These are phyloP conservation scores for Hetaerina titia DNA, from an alignment of 2,888 invertebrate species.

Conservation along the genomic window DNA sequence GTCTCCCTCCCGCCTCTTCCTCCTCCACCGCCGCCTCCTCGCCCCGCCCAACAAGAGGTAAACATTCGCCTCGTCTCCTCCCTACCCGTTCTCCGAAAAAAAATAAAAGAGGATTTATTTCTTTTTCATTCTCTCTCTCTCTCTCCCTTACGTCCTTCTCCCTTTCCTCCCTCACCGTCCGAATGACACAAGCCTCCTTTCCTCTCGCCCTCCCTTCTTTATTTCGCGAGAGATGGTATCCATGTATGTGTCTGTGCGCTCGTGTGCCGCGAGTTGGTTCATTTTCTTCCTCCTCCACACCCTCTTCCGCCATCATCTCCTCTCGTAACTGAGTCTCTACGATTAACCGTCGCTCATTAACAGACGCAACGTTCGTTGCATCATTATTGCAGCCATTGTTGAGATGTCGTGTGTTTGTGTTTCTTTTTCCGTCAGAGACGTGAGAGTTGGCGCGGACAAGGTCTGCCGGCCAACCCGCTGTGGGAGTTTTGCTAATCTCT, in stretches of 20 bases:
- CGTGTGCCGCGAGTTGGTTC: background rate
- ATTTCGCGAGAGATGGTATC: background rate
- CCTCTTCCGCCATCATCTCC: background rate
- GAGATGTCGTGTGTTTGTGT: background rate
- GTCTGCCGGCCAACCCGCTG: background rate
- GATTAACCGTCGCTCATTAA: background rate
- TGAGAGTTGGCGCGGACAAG: background rate
- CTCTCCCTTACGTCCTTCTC: background rate
- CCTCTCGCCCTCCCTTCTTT: background rate
- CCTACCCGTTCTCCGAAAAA: background rate
- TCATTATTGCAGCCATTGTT: background rate
- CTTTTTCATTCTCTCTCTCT: background rate
- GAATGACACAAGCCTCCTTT: background rate
- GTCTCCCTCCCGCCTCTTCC: background rate
- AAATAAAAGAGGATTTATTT: background rate
- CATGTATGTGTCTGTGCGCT: background rate
- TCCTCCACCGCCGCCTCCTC: background rate
- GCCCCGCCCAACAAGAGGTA: slow-evolving; percentile 53
- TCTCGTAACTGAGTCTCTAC: background rate
- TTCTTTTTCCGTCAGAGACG: background rate
- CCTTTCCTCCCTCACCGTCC: background rate
- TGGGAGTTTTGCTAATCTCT: background rate
- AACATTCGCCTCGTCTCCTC: background rate
- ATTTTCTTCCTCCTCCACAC: background rate
- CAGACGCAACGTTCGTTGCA: background rate